A percentile compares a stretch with the other conserved stretches of the same genome.
These are phyloP conservation scores for Apodemus sylvaticus DNA, from an alignment of 2,113 vertebrate genomes.

Conservation along the genomic window DNA sequence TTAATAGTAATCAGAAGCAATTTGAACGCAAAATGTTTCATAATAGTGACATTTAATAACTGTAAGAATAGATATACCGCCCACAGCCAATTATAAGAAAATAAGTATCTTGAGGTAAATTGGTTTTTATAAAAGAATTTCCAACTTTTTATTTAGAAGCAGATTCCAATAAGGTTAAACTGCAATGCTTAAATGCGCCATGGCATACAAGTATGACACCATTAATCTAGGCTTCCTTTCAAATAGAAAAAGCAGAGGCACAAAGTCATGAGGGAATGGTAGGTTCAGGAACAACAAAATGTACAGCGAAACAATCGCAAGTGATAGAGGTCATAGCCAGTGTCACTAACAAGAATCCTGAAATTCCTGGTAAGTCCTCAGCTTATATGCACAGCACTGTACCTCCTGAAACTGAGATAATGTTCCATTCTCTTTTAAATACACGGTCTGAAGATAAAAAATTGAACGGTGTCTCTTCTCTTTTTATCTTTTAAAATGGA, in stretches of 20 bases:
- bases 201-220: not conserved
- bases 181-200: not conserved
- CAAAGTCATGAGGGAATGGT: not conserved
- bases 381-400: fast-evolving
- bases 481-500: not conserved
- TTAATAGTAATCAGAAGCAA: not conserved
- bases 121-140: not conserved
- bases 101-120: not conserved
- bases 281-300: not conserved
- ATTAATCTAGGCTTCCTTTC: not conserved
- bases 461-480: not conserved
- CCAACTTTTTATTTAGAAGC: not conserved
- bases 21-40: not conserved
- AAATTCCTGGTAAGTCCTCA: not conserved
- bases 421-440: not conserved
- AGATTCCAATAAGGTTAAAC: not conserved
- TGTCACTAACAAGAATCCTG: not conserved
- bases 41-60: not conserved
- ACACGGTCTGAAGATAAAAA: not conserved
- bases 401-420: not conserved
- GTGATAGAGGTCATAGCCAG: not conserved
- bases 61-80: not conserved
- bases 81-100: not conserved
- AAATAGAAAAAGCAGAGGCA: not conserved
- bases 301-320: not conserved